Evolutionary conservation across 2,888 invertebrate genomes (phyloP).

Genomic region (Oxyscelio sp.): DNA sequence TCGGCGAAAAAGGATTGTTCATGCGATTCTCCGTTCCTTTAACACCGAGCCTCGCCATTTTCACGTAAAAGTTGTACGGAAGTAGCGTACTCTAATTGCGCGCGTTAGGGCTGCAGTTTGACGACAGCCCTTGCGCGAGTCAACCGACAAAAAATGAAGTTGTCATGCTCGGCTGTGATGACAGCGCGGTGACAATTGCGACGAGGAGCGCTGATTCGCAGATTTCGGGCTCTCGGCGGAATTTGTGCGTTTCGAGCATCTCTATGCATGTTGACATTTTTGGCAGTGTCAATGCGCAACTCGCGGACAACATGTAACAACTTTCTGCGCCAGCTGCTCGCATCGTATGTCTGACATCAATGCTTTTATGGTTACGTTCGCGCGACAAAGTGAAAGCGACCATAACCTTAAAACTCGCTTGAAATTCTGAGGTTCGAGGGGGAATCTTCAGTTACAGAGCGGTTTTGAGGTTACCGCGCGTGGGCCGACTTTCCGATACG

Average conservation of each 20-base stretch:
- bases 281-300: too few species aligned
- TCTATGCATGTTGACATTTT: too few species aligned
- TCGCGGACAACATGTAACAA: neutral
- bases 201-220: too few species aligned
- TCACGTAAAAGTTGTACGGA: too few species aligned
- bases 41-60: too few species aligned
- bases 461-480: neutral
- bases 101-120: too few species aligned
- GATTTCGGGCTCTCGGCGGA: too few species aligned
- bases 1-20: slow-evolving; percentile 27
- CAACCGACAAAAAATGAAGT: slow-evolving; percentile 68
- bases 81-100: too few species aligned
- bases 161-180: slow-evolving; percentile 80
- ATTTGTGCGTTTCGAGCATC: too few species aligned
- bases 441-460: neutral
- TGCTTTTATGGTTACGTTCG: slow-evolving; percentile 39
- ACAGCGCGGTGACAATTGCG: slow-evolving; percentile 62
- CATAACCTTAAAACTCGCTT: slow-evolving; percentile 34
- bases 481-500: too few species aligned
- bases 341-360: slow-evolving; percentile 2
- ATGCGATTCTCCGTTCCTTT: too few species aligned
- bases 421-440: slow-evolving; percentile 5
- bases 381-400: slow-evolving; percentile 34
- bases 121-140: too few species aligned
- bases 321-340: neutral